phyloP scores from a whole-genome alignment of 2,797 vertebrate genomes.

The Brachyalestes nurse region DNA sequence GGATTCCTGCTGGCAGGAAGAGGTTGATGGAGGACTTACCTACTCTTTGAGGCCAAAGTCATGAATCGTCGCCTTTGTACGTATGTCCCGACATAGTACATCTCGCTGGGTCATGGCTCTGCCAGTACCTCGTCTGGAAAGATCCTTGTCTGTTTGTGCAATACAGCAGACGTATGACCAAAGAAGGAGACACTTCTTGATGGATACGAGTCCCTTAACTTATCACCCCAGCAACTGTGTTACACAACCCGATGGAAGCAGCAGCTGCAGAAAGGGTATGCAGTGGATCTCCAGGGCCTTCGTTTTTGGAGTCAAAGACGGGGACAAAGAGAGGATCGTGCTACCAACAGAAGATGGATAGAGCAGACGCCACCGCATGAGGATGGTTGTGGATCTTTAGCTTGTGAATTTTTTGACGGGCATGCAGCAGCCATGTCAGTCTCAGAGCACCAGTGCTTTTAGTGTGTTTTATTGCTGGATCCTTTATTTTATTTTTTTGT shows the following conservation, averaged over 20 bases:
- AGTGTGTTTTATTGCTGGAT: conserved; percentile 60
- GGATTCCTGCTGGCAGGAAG: not conserved
- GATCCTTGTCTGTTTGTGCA: conserved; percentile 60
- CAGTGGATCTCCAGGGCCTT: conserved; percentile 47
- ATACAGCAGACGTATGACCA: conserved; percentile 56
- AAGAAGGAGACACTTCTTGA: conserved; percentile 52
- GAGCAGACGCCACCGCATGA: conserved; percentile 46
- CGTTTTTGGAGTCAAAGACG: conserved; percentile 21
- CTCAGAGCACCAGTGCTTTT: conserved; percentile 15
- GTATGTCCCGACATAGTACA: not conserved
- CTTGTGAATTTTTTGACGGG: conserved; percentile 45
- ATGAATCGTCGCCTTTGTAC: not conserved
- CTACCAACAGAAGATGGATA: conserved; percentile 46
- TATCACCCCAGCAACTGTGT: conserved; percentile 56
- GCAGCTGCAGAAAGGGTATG: conserved; percentile 62
- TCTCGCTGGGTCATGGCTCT: conserved; percentile 19
- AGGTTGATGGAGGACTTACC: not conserved
- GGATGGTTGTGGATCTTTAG: conserved; percentile 8
- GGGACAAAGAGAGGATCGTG: conserved; percentile 16
- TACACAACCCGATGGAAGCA: conserved; percentile 57
- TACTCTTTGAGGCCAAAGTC: not conserved
- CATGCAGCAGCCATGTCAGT: conserved; percentile 21
- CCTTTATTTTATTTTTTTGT: conserved; percentile 49
- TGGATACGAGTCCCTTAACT: conserved; percentile 60
- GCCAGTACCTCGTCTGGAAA: conserved; percentile 36